These are phyloP conservation scores for Nixonia krombeini DNA, from an alignment of 1,140 invertebrate genomes.

Conservation along the genomic window DNA sequence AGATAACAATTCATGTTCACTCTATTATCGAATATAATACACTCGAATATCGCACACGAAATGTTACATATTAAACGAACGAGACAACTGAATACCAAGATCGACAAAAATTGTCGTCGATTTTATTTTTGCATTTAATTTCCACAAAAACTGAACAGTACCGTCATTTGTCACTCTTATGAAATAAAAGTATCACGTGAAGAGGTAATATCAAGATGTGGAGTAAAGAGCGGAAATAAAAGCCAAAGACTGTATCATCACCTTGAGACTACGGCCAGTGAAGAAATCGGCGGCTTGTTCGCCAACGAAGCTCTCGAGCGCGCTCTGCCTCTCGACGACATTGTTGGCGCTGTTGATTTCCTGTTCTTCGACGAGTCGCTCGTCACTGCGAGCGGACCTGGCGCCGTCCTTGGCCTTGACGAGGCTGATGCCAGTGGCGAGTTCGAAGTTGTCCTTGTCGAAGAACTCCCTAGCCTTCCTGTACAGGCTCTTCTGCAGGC, in stretches of 20 bases:
- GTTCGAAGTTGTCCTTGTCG: slow-evolving; percentile 73
- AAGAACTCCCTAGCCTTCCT: slow-evolving; percentile 76
- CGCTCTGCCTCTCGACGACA: slow-evolving; percentile 73
- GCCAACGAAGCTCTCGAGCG: slow-evolving; percentile 75
- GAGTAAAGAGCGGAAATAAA: neutral
- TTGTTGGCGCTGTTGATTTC: slow-evolving; percentile 69
- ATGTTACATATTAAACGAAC: no score
- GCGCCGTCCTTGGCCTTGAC: slow-evolving; percentile 67
- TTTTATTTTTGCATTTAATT: no score
- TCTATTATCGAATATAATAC: no score
- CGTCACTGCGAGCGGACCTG: slow-evolving; percentile 62
- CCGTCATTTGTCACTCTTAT: no score
- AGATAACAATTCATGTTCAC: no score
- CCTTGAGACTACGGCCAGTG: slow-evolving; percentile 72
- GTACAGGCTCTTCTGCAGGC: slow-evolving; percentile 76
- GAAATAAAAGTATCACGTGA: no score
- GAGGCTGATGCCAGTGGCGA: slow-evolving; percentile 74
- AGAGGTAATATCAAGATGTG: no score
- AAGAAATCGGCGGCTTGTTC: slow-evolving; percentile 74
- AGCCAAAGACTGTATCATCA: slow-evolving; percentile 25
- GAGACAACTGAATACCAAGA: no score
- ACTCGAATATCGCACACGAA: no score
- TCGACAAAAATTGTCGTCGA: no score
- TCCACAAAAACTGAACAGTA: no score
- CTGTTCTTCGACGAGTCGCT: slow-evolving; percentile 67